A percentile compares a stretch with the other conserved stretches of the same genome.
phyloP scores from a whole-genome alignment of 2,797 vertebrate genomes.

The Xenops minutus region DNA sequence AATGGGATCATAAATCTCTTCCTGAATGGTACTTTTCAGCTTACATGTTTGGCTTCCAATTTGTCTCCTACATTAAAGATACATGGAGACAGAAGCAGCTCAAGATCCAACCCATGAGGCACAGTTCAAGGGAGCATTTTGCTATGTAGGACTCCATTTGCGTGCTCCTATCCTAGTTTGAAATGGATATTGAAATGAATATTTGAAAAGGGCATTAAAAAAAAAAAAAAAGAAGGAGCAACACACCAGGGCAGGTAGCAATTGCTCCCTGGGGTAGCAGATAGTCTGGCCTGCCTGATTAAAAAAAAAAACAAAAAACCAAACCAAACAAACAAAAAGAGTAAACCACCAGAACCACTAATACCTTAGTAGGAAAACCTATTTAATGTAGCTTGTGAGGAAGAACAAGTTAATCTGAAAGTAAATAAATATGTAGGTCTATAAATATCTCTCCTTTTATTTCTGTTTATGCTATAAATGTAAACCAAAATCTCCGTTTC shows the following conservation, averaged over 20 bases:
- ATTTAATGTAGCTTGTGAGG: not conserved
- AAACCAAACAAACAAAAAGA: not conserved
- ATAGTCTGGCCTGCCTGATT: not conserved
- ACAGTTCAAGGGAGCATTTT: not conserved
- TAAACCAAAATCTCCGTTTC: not conserved
- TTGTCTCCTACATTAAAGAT: not conserved
- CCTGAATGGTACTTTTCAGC: not conserved
- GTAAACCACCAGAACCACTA: not conserved
- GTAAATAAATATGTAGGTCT: not conserved
- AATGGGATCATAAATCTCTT: conserved; percentile 33
- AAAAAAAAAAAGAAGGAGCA: not conserved
- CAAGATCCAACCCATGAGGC: not conserved
- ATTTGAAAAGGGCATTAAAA: not conserved
- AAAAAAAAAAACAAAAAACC: not conserved
- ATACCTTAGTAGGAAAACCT: not conserved
- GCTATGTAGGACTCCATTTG: not conserved
- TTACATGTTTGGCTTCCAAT: not conserved
- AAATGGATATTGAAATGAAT: not conserved
- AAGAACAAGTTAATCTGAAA: not conserved
- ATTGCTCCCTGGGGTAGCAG: not conserved
- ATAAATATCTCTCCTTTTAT: not conserved
- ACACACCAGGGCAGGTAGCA: not conserved
- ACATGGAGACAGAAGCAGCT: not conserved
- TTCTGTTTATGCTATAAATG: not conserved
- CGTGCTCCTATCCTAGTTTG: not conserved